Evolutionary conservation across 2,797 vertebrate species (phyloP).

Genomic region (Sciurus carolinensis): DNA sequence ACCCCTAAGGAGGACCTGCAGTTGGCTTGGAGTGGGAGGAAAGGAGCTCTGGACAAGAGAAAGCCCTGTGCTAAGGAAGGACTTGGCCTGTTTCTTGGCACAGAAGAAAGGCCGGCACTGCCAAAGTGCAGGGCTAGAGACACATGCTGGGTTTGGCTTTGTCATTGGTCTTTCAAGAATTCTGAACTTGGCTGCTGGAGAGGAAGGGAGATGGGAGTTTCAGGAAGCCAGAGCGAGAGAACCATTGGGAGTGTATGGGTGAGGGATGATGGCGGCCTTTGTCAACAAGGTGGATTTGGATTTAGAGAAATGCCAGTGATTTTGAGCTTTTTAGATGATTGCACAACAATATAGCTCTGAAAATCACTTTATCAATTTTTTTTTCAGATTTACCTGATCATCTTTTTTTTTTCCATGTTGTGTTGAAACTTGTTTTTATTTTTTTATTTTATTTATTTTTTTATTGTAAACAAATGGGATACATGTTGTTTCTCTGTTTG

Average conservation of each 20-base stretch:
- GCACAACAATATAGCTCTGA: neutral
- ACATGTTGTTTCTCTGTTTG: too few species aligned
- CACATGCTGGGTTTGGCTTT: neutral
- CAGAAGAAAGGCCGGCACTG: neutral
- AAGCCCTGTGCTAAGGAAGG: neutral
- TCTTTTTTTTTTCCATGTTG: neutral
- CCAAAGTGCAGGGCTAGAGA: neutral
- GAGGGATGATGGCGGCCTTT: neutral
- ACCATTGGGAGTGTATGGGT: neutral
- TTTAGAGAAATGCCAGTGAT: neutral
- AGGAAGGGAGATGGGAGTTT: neutral
- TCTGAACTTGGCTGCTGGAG: neutral
- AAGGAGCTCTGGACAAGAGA: neutral
- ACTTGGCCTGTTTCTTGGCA: neutral
- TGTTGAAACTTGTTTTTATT: too few species aligned
- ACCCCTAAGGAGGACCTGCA: too few species aligned
- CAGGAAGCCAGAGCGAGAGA: neutral
- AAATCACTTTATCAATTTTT: neutral
- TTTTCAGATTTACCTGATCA: neutral
- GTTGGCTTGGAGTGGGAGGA: too few species aligned
- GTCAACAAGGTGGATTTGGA: neutral
- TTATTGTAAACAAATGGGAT: too few species aligned
- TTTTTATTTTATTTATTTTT: too few species aligned
- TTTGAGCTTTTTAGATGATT: slow-evolving; percentile 2
- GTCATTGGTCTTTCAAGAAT: neutral